phyloP scores from a whole-genome alignment of 1,140 invertebrate species.

The Yoshiicerus persimilis region DNA sequence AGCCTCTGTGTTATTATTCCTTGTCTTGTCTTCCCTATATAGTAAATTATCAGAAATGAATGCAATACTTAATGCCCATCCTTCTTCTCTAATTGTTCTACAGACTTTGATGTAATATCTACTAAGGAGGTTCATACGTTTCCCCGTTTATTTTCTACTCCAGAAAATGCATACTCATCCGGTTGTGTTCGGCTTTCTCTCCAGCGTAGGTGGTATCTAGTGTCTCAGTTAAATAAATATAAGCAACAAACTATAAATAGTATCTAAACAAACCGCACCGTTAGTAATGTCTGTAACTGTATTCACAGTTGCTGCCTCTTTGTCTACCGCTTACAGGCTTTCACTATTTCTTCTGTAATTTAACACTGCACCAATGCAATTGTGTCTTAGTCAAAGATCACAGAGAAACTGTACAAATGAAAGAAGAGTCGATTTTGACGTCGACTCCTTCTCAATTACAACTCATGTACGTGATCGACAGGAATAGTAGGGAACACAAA shows the following conservation, averaged over 20 bases:
- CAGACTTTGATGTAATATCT: constrained; percentile 22
- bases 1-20: not conserved
- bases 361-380: not conserved
- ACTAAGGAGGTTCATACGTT: constrained; percentile 1
- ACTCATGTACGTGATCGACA: not conserved
- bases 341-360: not conserved
- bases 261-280: not conserved
- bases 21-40: not conserved
- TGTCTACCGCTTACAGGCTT: not conserved
- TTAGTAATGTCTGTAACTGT: not conserved
- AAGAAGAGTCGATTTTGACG: not conserved
- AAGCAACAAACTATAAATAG: not conserved
- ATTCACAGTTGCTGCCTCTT: not conserved
- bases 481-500: not conserved
- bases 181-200: not conserved
- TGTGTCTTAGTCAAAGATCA: not conserved
- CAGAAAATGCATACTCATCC: not conserved
- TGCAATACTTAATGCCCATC: constrained; percentile 39
- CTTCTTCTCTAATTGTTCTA: constrained; percentile 39
- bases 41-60: constrained; percentile 37
- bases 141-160: not conserved
- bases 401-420: not conserved
- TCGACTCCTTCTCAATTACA: not conserved
- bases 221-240: not conserved
- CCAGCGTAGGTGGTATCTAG: not conserved